These are phyloP conservation scores for Neodiprion lecontei DNA, from an alignment of 1,140 invertebrate genomes.

Conservation along the genomic window DNA sequence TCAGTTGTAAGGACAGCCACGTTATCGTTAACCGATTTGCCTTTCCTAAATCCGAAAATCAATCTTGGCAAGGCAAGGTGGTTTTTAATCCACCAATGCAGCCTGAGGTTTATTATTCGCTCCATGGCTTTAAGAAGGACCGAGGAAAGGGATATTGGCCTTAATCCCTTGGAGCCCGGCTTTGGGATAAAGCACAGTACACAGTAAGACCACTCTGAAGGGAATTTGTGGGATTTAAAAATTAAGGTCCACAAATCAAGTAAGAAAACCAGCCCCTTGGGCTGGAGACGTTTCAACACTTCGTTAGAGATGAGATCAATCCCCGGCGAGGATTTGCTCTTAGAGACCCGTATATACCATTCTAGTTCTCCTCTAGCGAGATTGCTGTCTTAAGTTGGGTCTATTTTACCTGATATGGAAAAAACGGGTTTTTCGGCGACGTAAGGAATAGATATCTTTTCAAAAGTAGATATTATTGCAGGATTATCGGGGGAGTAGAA, in stretches of 20 bases:
- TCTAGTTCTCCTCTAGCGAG: neutral
- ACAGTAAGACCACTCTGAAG: neutral
- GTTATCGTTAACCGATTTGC: neutral
- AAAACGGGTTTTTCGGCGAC: neutral
- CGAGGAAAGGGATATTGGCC: neutral
- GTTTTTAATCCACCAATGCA: neutral
- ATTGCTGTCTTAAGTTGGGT: neutral
- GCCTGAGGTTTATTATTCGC: neutral
- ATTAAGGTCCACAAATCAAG: neutral
- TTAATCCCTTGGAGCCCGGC: neutral
- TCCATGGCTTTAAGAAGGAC: neutral
- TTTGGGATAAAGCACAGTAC: neutral
- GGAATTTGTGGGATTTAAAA: neutral
- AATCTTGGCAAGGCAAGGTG: neutral
- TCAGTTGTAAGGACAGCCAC: neutral
- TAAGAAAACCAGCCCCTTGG: neutral
- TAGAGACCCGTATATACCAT: neutral
- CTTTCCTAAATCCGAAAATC: neutral
- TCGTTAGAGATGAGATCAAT: neutral
- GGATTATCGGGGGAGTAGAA: neutral
- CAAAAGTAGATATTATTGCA: neutral
- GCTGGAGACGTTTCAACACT: neutral
- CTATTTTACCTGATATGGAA: neutral
- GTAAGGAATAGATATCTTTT: neutral
- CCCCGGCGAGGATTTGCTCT: neutral